phyloP scores from a whole-genome alignment of 2,113 vertebrate genomes.

The Gadus chalcogrammus region DNA sequence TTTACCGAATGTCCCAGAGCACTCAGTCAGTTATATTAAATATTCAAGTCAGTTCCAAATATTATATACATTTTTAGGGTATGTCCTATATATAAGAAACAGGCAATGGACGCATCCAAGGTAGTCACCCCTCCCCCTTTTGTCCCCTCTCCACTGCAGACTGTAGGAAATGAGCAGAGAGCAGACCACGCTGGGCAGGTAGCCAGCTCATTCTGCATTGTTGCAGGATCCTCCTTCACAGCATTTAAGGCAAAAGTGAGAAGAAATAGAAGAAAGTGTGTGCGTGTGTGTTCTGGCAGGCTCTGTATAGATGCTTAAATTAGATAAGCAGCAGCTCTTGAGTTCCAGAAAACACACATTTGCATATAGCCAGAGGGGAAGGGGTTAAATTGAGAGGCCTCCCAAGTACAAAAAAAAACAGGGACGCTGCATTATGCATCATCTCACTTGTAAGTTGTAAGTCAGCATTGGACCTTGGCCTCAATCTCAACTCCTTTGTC shows the following conservation, averaged over 20 bases:
- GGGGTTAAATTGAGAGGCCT: too few species aligned
- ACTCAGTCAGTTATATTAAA: too few species aligned
- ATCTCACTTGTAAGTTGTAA: too few species aligned
- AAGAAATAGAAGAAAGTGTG: slow-evolving; percentile 30
- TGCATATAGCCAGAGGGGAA: too few species aligned
- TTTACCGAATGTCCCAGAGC: too few species aligned
- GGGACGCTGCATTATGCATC: too few species aligned
- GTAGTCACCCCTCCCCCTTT: background rate
- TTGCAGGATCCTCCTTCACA: slow-evolving; percentile 41
- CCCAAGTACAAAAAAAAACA: too few species aligned
- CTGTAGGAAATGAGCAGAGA: slow-evolving; percentile 50
- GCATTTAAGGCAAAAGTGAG: slow-evolving; percentile 22
- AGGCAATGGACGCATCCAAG: slow-evolving; percentile 14
- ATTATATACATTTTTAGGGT: too few species aligned
- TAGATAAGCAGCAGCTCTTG: too few species aligned
- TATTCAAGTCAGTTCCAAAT: too few species aligned
- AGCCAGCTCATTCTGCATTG: slow-evolving; percentile 54
- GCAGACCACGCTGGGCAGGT: slow-evolving; percentile 40
- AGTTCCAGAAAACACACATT: too few species aligned
- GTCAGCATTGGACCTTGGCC: slow-evolving; percentile 3
- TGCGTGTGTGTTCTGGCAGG: background rate
- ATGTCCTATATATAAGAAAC: slow-evolving; percentile 10
- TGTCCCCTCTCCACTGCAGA: slow-evolving; percentile 29
- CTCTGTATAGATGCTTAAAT: too few species aligned
- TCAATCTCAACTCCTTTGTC: slow-evolving; percentile 6